phyloP scores from a whole-genome alignment of 2,113 vertebrate genomes.

The Danio rerio region DNA sequence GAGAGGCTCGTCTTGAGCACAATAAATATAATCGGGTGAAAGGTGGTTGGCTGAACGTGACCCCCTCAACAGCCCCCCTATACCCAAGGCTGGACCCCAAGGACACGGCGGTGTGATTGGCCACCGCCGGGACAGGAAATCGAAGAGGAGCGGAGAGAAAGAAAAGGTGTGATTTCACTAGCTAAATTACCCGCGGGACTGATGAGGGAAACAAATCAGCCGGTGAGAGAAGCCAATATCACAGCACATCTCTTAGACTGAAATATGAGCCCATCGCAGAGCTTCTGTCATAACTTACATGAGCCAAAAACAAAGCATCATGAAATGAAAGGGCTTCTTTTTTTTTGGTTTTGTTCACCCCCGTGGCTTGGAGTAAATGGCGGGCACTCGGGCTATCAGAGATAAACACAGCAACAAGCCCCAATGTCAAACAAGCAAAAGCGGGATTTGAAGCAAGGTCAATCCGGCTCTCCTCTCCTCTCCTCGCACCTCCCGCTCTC shows the following conservation, averaged over 20 bases:
- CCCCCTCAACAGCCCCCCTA: conserved; percentile 29
- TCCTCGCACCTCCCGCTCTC: conserved; percentile 1
- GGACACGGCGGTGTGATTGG: conserved; percentile 56
- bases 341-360: neutral
- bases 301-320: conserved; percentile 1
- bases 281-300: conserved; percentile 16
- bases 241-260: conserved; percentile 29
- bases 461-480: conserved; percentile 26
- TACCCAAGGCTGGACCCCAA: conserved; percentile 51
- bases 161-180: conserved; percentile 65
- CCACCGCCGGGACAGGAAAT: conserved; percentile 62
- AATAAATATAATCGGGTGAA: conserved; percentile 47
- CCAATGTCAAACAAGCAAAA: conserved; percentile 32
- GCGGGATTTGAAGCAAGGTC: conserved; percentile 19
- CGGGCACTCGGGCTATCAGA: neutral
- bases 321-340: neutral
- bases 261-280: conserved; percentile 28
- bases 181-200: conserved; percentile 62
- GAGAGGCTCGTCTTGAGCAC: conserved; percentile 49
- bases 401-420: conserved; percentile 26
- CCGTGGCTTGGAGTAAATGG: neutral
- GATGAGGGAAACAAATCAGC: conserved; percentile 48
- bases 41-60: neutral
- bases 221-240: conserved; percentile 37
- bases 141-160: conserved; percentile 59